Evolutionary conservation across 2,113 vertebrate species (phyloP), one percentile per base, ranked within the genome.

Genomic region (Agapornis roseicollis): DNA sequence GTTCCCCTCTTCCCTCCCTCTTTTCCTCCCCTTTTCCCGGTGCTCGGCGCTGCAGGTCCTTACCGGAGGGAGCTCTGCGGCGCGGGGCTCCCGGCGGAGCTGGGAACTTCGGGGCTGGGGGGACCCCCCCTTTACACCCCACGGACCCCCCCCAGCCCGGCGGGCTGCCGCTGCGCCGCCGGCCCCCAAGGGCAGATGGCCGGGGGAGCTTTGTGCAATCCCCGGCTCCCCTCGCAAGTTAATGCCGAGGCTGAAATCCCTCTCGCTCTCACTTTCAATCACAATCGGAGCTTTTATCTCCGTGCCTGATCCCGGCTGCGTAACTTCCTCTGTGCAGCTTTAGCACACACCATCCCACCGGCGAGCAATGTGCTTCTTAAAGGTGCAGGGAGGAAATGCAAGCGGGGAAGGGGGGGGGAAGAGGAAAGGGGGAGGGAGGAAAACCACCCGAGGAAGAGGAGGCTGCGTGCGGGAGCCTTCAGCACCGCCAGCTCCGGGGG

Each of bases 221-320:
- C 77, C 94, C 74, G 94, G 92, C 97, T 96, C 87, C 94, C 94
- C 97, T 92, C 74, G 70, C 98, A 98, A 97, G 98, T 99, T 99
- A 99, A 98, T 97, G 97, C 98, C 96, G 97, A 95, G 97, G 98
- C 98, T 98, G 82, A 98, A 98, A 98, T 98, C 99, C 99, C 81
- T 97, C 97, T 98, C 97, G 98, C 98, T 98, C 97, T 98, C 98
- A 98, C 99, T 99, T 98, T 98, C 98, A 98, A 98, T 98, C 98
- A 98, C 98, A 98, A 98, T 98, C 98, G 97, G 97, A 98, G 99
- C 98, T 98, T 99, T 98, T 98, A 98, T 99, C 98, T 98, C 98
- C 96, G 97, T 97, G 98, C 97, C 98, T 98, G 98, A 97, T 98
- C 98, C 98, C 96, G 98, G 98, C 98, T 98, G 98, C 98, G 99